Evolutionary conservation across 1,140 invertebrate species (phyloP).

Genomic region (Myzus persicae): DNA sequence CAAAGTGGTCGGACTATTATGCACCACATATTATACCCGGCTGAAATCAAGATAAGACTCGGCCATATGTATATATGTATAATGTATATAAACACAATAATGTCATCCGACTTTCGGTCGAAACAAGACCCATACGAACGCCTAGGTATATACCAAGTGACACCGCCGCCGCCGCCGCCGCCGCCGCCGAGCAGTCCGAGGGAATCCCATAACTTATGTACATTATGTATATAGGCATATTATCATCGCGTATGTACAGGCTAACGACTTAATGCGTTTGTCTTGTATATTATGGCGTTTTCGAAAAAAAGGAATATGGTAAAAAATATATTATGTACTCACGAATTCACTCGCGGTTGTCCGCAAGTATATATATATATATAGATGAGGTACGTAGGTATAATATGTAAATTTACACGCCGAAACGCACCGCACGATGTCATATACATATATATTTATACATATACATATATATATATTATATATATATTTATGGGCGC

Average conservation of each 20-base stretch:
- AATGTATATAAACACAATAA: background rate
- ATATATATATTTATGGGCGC: no score
- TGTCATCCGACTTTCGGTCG: background rate
- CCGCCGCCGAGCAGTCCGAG: background rate
- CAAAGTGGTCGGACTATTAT: background rate
- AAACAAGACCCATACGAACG: background rate
- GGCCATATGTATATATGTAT: no score
- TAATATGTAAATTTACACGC: background rate
- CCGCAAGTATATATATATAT: no score
- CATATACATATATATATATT: background rate
- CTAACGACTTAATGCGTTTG: background rate
- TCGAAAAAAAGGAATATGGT: background rate
- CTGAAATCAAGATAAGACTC: constrained; percentile 1
- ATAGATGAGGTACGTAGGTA: background rate
- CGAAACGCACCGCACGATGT: background rate
- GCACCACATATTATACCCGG: background rate
- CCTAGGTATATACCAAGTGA: background rate
- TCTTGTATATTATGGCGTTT: background rate
- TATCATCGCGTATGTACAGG: no score
- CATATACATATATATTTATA: no score
- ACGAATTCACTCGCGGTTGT: background rate
- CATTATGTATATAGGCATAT: background rate
- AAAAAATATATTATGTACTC: background rate
- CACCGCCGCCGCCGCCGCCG: no score
- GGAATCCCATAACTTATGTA: background rate